Percentiles rank a stretch among this genome's conserved stretches.
These are phyloP conservation scores for Cetoscarus ocellatus DNA, from an alignment of 2,797 vertebrate species.

Conservation along the genomic window DNA sequence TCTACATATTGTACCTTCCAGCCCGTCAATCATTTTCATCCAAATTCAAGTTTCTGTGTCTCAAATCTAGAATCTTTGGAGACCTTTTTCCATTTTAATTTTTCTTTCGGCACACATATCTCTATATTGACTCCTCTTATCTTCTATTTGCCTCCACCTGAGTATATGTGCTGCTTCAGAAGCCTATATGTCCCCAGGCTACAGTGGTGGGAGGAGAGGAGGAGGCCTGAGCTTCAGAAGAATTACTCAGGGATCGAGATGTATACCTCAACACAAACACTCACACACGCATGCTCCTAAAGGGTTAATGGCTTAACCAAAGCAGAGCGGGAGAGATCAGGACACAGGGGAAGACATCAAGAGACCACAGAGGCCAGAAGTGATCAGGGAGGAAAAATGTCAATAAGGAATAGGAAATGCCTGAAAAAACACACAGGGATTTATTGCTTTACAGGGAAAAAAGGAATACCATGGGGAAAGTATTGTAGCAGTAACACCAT, in stretches of 20 bases:
- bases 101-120: slow-evolving; percentile 5
- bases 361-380: slow-evolving; percentile 19
- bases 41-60: too few species aligned
- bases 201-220: slow-evolving; percentile 65
- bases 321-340: slow-evolving; percentile 32
- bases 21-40: neutral
- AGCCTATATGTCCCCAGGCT: slow-evolving; percentile 59
- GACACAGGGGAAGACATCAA: slow-evolving; percentile 43
- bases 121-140: slow-evolving; percentile 20
- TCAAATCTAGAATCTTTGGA: neutral
- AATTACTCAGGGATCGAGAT: slow-evolving; percentile 48
- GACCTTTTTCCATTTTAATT: neutral
- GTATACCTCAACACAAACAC: slow-evolving; percentile 32
- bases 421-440: slow-evolving; percentile 3
- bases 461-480: neutral
- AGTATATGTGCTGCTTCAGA: slow-evolving; percentile 34
- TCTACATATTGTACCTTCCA: too few species aligned
- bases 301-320: slow-evolving; percentile 54
- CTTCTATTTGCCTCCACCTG: slow-evolving; percentile 52
- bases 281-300: slow-evolving; percentile 19
- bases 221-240: slow-evolving; percentile 59
- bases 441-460: slow-evolving; percentile 4
- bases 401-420: slow-evolving; percentile 22
- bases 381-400: slow-evolving; percentile 30
- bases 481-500: neutral